Evolutionary conservation across 1,140 invertebrate species (phyloP), one percentile per base, ranked within the genome.

Genomic region (Penaeus japonicus): DNA sequence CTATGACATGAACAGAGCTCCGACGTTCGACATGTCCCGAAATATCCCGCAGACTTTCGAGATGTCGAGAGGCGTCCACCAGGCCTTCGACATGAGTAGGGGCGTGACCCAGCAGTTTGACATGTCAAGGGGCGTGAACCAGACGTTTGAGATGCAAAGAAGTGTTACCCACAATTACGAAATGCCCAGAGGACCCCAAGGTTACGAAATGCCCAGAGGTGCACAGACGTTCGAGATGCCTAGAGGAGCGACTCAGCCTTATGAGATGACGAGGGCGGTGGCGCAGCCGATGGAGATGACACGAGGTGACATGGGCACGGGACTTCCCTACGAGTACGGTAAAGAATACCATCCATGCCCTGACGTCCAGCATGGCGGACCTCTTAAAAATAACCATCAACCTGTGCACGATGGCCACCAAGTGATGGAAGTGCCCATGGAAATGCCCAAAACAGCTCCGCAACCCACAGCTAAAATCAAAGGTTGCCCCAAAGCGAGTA

Each of bases 361-460:
- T 17, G 27, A 79, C 20, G 7, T 30, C 53, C 55, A 62, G 10
- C 39, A 59, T 20, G 57, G n/a, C 15, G 73, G 32, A 1, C 20
- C 32, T 15, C 32, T 32, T 30, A 85, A 85, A 27, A 27, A 27
- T 0, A 55, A 85, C 32, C 53, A 32, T 4, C 73, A 85, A 24
- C 32, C 39, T 27, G 20, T 85, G 54, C 30, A 30, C 35, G 84
- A 85, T 32, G 18, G 54, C 17, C 73, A 85, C 1, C 73, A 62
- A 18, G 55, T 5, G 30, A 54, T 85, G 53, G 84, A 85, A 22
- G 18, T 85, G n/a, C 84, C 73, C 18, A 39, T 85, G 65, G 54
- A 85, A 47, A 85, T 85, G 84, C 84, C 84, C 27, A 85, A 85
- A 55, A 85, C 84, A 2, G 75, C 75, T 15, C 84, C 84, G 4